Conservation (phyloP, 2,797 vertebrate genomes). For the Cirrhinus mrigala region DNA sequence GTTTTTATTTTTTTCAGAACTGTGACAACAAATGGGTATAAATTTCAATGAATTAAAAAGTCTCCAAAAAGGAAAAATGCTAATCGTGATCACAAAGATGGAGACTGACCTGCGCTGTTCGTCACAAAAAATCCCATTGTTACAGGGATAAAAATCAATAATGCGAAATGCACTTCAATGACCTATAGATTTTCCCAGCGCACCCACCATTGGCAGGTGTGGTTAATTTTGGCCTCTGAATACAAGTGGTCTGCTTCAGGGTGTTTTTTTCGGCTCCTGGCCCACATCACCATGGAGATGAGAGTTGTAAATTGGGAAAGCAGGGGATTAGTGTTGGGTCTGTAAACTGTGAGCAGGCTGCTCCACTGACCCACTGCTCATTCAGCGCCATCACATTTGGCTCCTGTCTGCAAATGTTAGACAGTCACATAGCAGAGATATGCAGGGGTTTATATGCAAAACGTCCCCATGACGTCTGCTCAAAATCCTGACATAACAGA, state of each 20-base stretch:
- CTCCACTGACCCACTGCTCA: constrained; percentile 49
- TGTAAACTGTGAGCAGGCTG: constrained; percentile 35
- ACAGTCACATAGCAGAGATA: neutral
- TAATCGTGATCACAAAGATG: neutral
- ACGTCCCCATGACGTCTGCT: constrained; percentile 5
- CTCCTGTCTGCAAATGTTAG: constrained; percentile 23
- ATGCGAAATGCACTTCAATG: neutral
- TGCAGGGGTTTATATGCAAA: constrained; percentile 17
- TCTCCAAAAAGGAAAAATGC: neutral
- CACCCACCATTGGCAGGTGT: neutral
- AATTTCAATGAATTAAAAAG: neutral
- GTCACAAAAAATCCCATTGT: neutral
- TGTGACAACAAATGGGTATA: neutral
- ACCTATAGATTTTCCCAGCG: neutral
- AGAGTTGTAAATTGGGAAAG: constrained; percentile 45
- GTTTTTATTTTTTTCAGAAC: neutral
- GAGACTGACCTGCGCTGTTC: neutral
- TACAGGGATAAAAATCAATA: neutral
- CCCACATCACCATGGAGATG: constrained; percentile 45
- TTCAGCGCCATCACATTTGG: constrained; percentile 35
- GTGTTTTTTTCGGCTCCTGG: constrained; percentile 25
- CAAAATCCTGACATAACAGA: constrained; percentile 12
- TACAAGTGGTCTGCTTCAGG: constrained; percentile 6
- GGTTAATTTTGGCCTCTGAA: neutral
- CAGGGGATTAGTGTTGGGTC: constrained; percentile 41